Evolutionary conservation across 2,113 vertebrate genomes (phyloP), one percentile per base, ranked within the genome.

Genomic region (Cynocephalus volans): DNA sequence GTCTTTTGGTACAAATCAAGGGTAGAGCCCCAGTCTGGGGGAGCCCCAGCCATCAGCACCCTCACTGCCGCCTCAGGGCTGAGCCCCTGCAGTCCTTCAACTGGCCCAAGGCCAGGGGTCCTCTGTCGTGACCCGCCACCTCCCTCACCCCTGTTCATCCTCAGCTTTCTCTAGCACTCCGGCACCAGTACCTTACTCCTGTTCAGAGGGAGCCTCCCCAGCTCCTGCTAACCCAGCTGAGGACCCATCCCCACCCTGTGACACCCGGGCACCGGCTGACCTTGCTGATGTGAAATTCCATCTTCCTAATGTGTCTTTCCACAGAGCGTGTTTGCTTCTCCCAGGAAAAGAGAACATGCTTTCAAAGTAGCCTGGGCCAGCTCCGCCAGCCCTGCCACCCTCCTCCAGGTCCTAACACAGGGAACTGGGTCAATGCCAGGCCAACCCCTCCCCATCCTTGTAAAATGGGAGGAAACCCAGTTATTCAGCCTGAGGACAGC

Each of bases 251-350:
- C 92, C n/a, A 12, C 24, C 58, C 87, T 0, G 17, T 23, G 65
- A 14, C 7, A 0, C 65, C 26, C 45, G 0, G 9, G 21, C 70
- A 3, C 79, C 60, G 4, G 18, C 97, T 62, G 97, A 99, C 99
- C 99, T 99, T 99, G 98, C 99, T 99, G 91, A 99, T 99, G 95
- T 99, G 99, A 96, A 99, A 99, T 90, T 99, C 99, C 97, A 99
- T 19, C 96, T 99, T 99, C 52, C 99, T 98, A 48, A 99, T 99
- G 97, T 99, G 99, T 94, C 99, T 99, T 97, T 99, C 99, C 98
- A 99, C 98, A 0, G 98, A 98, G 95, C 99, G 98, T 6, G 99
- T 99, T 99, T 99, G 99, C 99, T 99, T 98, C 97, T 56, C 31
- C 33, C 96, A 0, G 85, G 60, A 88, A 93, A 31, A 69, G 24